Evolutionary conservation across 2,888 invertebrate genomes (phyloP), one percentile per base, ranked within the genome.

Genomic region (Rambutsinella grinnellia): DNA sequence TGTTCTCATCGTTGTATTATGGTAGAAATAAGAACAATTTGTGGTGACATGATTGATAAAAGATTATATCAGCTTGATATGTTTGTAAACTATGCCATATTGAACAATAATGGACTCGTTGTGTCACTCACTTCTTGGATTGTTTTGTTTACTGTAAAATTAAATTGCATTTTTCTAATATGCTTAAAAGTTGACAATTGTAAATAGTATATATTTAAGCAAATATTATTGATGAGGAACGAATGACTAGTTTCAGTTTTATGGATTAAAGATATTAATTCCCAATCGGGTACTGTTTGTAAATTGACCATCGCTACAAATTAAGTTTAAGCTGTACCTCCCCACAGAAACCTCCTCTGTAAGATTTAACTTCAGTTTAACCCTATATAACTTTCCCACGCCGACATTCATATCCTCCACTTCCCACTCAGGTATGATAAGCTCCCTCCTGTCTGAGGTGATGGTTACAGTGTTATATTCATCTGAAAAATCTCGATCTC

Each of bases 401-500:
- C 28, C 47, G 19, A n/a, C 8, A 10, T 21, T 28, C 17, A 13
- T 27, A 0, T 2, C 19, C n/a, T 36, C 46, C 15, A 28, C 2
- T 10, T 19, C 21, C 1, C 2, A 21, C 19, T 47, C 53, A 10
- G 36, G 17, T 15, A 28, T 17, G 1, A 75, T n/a, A 13, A 56
- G 10, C 1, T 62, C 67, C 0, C 27, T 26, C 10, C 61, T 47
- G 21, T 75, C 75, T n/a, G 75, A 23, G 0, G 54, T 56, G 15
- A 75, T 21, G 1, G 0, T 17, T 8, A 75, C 17, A 3, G n/a
- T 6, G 5, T 27, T 61, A 21, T 36, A 24, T 3, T 36, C 21
- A 8, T 19, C 26, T n/a, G 21, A 15, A 44, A 75, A 67, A 57
- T 75, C 75, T 17, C 49, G 56, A 17, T 75, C 75, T 10, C 2